Evolutionary conservation across 2,113 vertebrate species (phyloP).

Genomic region (Dipodomys spectabilis): DNA sequence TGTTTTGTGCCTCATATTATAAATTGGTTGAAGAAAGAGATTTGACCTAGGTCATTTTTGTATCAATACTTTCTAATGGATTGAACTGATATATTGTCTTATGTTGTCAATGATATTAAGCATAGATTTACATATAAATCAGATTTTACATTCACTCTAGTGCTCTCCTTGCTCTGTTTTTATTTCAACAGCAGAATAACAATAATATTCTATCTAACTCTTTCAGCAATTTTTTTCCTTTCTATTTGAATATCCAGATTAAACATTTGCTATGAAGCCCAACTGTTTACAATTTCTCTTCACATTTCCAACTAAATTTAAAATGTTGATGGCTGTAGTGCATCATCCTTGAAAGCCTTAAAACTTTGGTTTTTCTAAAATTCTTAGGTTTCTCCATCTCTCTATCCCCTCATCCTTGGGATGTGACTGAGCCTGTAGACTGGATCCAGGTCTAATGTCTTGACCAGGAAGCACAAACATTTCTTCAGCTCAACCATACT

Average conservation of each 20-base stretch:
- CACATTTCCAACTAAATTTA: background rate
- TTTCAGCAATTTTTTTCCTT: constrained; percentile 4
- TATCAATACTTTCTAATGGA: background rate
- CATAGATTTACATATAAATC: constrained; percentile 19
- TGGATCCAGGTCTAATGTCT: background rate
- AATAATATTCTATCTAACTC: background rate
- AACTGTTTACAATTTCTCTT: background rate
- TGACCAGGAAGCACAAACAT: background rate
- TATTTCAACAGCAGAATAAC: background rate
- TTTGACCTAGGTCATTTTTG: background rate
- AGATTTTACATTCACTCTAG: background rate
- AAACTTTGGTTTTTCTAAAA: constrained; percentile 17
- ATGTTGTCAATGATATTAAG: background rate
- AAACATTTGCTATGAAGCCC: background rate
- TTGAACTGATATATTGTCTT: background rate
- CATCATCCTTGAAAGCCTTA: background rate
- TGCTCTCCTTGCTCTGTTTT: background rate
- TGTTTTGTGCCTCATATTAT: background rate
- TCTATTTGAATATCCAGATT: background rate
- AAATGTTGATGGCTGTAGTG: background rate
- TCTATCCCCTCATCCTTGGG: background rate
- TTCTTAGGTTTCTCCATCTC: constrained; percentile 24
- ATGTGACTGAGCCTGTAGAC: background rate
- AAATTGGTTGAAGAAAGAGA: background rate
- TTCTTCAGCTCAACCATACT: background rate